phyloP scores from a whole-genome alignment of 2,888 invertebrate species.

The Tigriopus californicus region DNA sequence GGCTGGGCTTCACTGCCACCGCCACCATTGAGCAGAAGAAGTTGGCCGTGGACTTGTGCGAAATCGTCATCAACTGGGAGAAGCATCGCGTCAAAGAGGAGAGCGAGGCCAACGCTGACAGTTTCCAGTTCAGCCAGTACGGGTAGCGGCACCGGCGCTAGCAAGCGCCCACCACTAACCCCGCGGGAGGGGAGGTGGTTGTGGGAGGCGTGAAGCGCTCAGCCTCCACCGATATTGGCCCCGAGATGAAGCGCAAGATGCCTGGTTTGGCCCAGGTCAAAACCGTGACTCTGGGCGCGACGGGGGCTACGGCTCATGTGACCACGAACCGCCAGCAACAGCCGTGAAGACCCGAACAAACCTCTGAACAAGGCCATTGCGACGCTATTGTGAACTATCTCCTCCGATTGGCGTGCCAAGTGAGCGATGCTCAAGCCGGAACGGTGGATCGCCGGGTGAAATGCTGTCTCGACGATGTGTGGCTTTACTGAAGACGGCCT shows the following conservation, averaged over 20 bases:
- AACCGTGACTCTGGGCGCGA: neutral
- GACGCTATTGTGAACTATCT: constrained; percentile 83
- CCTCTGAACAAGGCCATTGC: constrained; percentile 73
- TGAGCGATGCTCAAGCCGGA: constrained; percentile 30
- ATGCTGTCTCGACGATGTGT: constrained; percentile 66
- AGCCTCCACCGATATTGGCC: neutral
- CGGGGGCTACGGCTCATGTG: neutral
- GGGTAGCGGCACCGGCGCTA: neutral
- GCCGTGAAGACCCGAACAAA: constrained; percentile 43
- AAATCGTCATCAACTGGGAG: constrained; percentile 97
- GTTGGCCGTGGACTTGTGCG: constrained; percentile 82
- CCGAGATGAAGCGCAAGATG: neutral
- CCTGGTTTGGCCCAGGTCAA: neutral
- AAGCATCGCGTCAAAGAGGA: constrained; percentile 61
- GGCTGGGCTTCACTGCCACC: constrained; percentile 69
- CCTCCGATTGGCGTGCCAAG: constrained; percentile 75
- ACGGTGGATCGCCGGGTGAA: constrained; percentile 47
- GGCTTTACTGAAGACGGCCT: constrained; percentile 62
- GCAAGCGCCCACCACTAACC: neutral
- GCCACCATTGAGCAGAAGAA: constrained; percentile 77
- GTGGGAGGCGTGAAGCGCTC: neutral
- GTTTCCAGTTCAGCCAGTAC: neutral
- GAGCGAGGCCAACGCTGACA: constrained; percentile 21
- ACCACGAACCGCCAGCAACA: neutral
- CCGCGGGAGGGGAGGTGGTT: too few species aligned